Evolutionary conservation across 2,113 vertebrate species (phyloP).

Genomic region (Raphicerus campestris): DNA sequence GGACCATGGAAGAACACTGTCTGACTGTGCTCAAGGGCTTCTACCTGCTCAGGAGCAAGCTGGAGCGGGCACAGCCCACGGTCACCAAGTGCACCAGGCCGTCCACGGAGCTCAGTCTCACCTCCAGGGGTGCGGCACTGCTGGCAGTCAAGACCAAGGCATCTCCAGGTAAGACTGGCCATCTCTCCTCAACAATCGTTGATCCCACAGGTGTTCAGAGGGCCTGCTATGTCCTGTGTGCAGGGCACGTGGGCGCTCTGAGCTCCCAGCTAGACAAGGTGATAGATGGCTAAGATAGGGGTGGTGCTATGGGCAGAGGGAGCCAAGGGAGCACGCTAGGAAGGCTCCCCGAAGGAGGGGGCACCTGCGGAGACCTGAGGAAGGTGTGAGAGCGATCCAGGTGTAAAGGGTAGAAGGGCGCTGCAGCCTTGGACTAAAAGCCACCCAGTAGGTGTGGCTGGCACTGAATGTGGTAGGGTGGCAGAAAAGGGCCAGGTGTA

Average conservation of each 20-base stretch:
- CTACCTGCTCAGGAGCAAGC: slow-evolving; percentile 82
- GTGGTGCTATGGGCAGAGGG: background rate
- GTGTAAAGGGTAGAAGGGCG: background rate
- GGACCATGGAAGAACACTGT: slow-evolving; percentile 85
- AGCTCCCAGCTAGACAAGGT: background rate
- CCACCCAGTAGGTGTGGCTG: background rate
- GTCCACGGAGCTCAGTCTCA: slow-evolving; percentile 87
- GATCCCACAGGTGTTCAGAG: background rate
- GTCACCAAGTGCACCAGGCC: slow-evolving; percentile 70
- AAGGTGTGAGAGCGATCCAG: too few species aligned
- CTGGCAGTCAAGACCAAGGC: slow-evolving; percentile 86
- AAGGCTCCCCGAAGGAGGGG: background rate
- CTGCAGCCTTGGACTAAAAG: background rate
- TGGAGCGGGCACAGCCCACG: slow-evolving; percentile 72
- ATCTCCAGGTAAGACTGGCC: background rate
- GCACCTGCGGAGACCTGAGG: background rate
- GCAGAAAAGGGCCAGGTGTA: background rate
- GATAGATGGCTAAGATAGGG: background rate
- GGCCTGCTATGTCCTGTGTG: background rate
- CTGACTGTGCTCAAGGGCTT: slow-evolving; percentile 82
- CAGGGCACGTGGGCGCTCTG: background rate
- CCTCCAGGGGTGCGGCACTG: slow-evolving; percentile 82
- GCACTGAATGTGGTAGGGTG: background rate
- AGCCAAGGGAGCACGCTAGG: background rate
- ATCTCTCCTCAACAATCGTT: rapidly evolving